These are phyloP conservation scores for Drosophila buzzatii DNA, from an alignment of 2,888 invertebrate species.

Conservation along the genomic window DNA sequence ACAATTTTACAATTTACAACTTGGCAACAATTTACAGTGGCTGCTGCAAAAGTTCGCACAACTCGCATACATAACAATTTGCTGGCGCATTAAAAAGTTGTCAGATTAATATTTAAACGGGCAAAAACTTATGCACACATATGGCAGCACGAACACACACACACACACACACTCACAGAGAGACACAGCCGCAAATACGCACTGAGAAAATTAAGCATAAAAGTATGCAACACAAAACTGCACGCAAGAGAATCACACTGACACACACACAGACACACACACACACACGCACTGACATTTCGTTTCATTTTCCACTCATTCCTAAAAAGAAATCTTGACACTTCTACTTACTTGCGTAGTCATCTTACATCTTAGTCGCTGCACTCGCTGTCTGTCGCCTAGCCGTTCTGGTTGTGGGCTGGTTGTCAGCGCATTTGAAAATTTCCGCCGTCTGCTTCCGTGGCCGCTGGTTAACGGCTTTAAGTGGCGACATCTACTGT, in stretches of 20 bases:
- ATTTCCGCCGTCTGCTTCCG: conserved; percentile 76
- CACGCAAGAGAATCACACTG: conserved; percentile 17
- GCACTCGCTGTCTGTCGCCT: conserved; percentile 17
- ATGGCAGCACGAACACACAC: conserved; percentile 17
- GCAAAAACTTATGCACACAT: conserved; percentile 47
- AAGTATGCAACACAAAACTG: conserved; percentile 61
- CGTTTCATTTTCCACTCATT: conserved; percentile 25
- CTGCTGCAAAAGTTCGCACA: conserved; percentile 34
- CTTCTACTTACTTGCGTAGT: conserved; percentile 64
- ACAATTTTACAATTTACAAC: conserved; percentile 22
- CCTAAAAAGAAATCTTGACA: conserved; percentile 29
- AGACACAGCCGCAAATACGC: not conserved
- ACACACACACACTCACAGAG: not conserved
- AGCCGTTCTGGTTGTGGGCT: conserved; percentile 11
- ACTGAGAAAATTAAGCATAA: conserved; percentile 45
- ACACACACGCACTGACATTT: conserved; percentile 16
- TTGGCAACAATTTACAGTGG: conserved; percentile 16
- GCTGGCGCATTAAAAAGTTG: conserved; percentile 54
- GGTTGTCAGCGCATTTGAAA: conserved; percentile 68
- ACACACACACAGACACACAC: conserved; percentile 10
- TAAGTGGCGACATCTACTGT: conserved; percentile 61
- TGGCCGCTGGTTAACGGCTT: conserved; percentile 48
- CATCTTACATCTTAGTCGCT: conserved; percentile 28
- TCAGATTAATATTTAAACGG: conserved; percentile 57
- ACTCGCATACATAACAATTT: conserved; percentile 59